Evolutionary conservation across 2,888 invertebrate genomes (phyloP), one percentile per base, ranked within the genome.

Genomic region (Drosophila silvestris): DNA sequence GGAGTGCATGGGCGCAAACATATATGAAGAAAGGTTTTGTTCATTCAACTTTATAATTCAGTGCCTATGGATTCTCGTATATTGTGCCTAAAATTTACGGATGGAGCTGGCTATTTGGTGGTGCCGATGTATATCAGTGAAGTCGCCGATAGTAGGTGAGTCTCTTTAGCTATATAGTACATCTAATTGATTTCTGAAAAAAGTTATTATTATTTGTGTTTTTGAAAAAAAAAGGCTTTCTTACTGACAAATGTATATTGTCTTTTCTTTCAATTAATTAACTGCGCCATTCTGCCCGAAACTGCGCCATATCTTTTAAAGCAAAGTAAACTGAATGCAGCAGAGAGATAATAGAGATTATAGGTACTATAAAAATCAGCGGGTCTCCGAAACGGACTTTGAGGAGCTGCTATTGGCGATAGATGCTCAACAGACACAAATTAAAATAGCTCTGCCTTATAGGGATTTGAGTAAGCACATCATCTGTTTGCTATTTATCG

Each of bases 121-220:
- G 63, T 93, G 0, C 92, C 93, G 12, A 85, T 93, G 6, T 93
- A 87, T 44, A 87, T 93, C 5, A 90, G 92, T 9, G 93, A 93
- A 79, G 89, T 93, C 9, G 91, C 93, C 1, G 91, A 93, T 50
- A 83, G 85, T 22, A 76, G 79, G 93, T 93, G 69, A 82, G 85
- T 73, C 5, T 19, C 10, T 26, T 2, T 5, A 22, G 7, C n/a
- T 39, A 10, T 41, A 41, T n/a, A n/a, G 10, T 41, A 5, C 2
- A 41, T 4, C 10, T 10, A 10, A 41, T 10, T n/a, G 39, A 39
- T 39, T 39, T 39, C 19, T 19, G 39, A 4, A 9, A 19, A 19
- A n/a, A 41, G 1, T 50, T 14, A 22, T 41, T 7, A 19, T 9
- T n/a, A n/a, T 16, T 22, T 4, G 14, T 16, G 9, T 39, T 39